Percentiles rank a stretch among this genome's conserved stretches.
phyloP scores from a whole-genome alignment of 2,888 invertebrate genomes.

The Brachylomia viminalis region DNA sequence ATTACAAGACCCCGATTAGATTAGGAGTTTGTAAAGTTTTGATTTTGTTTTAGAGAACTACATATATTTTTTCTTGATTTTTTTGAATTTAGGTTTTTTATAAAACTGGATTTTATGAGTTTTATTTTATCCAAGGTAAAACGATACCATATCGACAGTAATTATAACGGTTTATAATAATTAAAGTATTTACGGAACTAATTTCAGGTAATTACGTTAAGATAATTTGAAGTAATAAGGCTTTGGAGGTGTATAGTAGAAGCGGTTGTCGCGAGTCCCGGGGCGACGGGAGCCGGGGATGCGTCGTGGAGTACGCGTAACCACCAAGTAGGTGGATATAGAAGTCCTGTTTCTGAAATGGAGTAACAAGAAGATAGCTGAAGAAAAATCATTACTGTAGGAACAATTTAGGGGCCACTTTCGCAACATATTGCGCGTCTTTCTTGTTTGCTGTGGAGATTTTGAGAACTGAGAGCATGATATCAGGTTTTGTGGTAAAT shows the following conservation, averaged over 20 bases:
- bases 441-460: not conserved
- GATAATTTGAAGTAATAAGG: conserved; percentile 61
- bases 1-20: not conserved
- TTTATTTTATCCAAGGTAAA: conserved; percentile 10
- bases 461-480: not conserved
- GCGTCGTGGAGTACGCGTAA: conserved; percentile 64
- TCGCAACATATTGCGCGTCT: not conserved
- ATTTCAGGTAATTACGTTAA: conserved; percentile 51
- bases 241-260: conserved; percentile 65
- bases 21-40: not conserved
- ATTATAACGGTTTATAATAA: conserved; percentile 35
- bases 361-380: not conserved
- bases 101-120: no score
- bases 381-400: not conserved
- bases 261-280: conserved; percentile 56
- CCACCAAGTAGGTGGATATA: conserved; percentile 8
- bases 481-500: not conserved
- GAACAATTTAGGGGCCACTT: not conserved
- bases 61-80: not conserved
- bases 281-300: conserved; percentile 65
- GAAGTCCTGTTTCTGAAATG: conserved; percentile 21
- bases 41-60: not conserved
- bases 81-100: not conserved
- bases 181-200: conserved; percentile 56
- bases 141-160: conserved; percentile 19